Evolutionary conservation across 92 coral and sea anemone species (phyloP).

Genomic region (Chrysogorgia sp.): DNA sequence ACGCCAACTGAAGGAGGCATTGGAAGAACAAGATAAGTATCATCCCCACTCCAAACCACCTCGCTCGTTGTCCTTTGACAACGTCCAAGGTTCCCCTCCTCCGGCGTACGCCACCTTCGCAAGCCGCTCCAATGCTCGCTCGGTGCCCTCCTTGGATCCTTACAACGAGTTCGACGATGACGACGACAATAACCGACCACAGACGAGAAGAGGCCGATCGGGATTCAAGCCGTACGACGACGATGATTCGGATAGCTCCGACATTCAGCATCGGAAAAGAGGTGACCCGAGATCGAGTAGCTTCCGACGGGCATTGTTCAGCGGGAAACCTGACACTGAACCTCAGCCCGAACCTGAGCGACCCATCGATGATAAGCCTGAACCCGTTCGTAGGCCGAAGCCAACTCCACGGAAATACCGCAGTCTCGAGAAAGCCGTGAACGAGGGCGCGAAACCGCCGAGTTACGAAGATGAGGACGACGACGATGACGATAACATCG

Average conservation of each 20-base stretch:
- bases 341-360: slow-evolving; percentile 44
- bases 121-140: slow-evolving; percentile 21
- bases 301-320: slow-evolving; percentile 73
- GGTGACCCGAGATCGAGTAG: slow-evolving; percentile 70
- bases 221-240: slow-evolving; percentile 21
- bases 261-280: slow-evolving; percentile 49
- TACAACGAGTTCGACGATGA: slow-evolving; percentile 23
- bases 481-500: slow-evolving; percentile 61
- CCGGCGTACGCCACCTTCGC: slow-evolving; percentile 44
- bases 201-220: slow-evolving; percentile 25
- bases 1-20: slow-evolving; percentile 53
- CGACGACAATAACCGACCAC: slow-evolving; percentile 28
- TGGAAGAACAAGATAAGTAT: slow-evolving; percentile 66
- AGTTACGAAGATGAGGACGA: slow-evolving; percentile 78
- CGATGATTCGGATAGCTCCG: slow-evolving; percentile 38
- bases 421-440: slow-evolving; percentile 47
- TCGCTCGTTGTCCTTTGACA: not conserved
- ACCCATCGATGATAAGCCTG: slow-evolving; percentile 1
- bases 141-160: slow-evolving; percentile 36
- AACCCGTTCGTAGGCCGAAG: slow-evolving; percentile 17
- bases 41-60: slow-evolving; percentile 44
- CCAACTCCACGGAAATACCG: slow-evolving; percentile 39
- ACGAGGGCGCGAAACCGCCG: slow-evolving; percentile 52
- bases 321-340: slow-evolving; percentile 30
- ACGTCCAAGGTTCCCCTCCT: slow-evolving; percentile 24